phyloP scores from a whole-genome alignment of 2,113 vertebrate genomes.

The cat (Felis catus) region DNA sequence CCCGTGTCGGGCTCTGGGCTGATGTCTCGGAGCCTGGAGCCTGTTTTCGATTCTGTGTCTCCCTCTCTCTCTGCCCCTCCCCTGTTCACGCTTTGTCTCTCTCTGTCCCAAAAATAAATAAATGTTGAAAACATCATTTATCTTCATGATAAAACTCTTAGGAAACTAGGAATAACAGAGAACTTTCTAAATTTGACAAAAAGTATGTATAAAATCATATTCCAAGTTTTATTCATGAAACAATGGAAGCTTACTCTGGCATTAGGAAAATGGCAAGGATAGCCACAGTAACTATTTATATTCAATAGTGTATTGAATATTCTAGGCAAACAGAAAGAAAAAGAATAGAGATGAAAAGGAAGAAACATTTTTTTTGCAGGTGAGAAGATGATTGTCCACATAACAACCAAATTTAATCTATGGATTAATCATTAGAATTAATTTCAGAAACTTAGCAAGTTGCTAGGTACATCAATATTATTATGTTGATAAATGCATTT shows the following conservation, averaged over 20 bases:
- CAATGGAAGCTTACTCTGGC: not conserved
- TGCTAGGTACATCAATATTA: not conserved
- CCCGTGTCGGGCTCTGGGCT: too few relatives aligned
- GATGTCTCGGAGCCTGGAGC: too few relatives aligned
- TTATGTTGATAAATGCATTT: not conserved
- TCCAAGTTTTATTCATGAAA: not conserved
- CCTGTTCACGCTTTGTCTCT: too few relatives aligned
- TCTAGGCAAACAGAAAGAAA: not conserved
- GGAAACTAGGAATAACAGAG: not conserved
- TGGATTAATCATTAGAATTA: not conserved
- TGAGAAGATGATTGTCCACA: not conserved
- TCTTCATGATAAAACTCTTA: not conserved
- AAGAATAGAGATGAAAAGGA: not conserved
- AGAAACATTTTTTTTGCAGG: not conserved
- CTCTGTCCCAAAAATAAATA: too few relatives aligned
- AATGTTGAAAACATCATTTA: not conserved
- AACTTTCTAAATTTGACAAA: constrained; percentile 11
- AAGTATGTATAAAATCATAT: not conserved
- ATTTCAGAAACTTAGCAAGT: not conserved
- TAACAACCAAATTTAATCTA: not conserved
- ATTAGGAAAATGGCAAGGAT: not conserved
- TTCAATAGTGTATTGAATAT: not conserved
- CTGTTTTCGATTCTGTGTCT: too few relatives aligned
- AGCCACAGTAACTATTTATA: not conserved
- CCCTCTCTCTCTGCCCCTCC: too few relatives aligned